A percentile compares a stretch with the other conserved stretches of the same genome.
phyloP scores from a whole-genome alignment of 2,888 invertebrate genomes.

The Sisyra nigra region DNA sequence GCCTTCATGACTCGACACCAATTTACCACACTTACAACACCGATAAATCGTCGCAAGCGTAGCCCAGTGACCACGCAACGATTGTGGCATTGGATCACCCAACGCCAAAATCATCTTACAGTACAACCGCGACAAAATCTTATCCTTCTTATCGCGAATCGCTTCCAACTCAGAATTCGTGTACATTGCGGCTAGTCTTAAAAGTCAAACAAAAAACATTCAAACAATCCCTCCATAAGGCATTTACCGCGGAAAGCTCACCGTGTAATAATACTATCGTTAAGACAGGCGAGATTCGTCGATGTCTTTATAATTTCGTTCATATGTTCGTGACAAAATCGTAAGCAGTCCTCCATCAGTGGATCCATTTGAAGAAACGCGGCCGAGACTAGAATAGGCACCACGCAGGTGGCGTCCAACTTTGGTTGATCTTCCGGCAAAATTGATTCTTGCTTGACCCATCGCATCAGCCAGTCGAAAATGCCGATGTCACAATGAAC shows the following conservation, averaged over 20 bases:
- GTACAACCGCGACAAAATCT: constrained; percentile 69
- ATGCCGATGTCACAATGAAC: constrained; percentile 93
- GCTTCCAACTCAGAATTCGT: constrained; percentile 74
- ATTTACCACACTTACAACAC: constrained; percentile 59
- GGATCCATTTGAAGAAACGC: constrained; percentile 92
- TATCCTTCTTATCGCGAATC: constrained; percentile 75
- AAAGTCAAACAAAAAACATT: constrained; percentile 10
- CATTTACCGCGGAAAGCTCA: constrained; percentile 1
- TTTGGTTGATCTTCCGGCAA: constrained; percentile 45
- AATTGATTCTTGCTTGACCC: constrained; percentile 69
- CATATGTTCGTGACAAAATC: constrained; percentile 74
- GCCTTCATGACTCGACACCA: constrained; percentile 52
- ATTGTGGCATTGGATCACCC: constrained; percentile 59
- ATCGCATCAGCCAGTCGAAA: constrained; percentile 92
- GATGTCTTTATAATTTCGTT: constrained; percentile 74
- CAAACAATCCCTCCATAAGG: neutral
- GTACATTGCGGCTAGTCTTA: constrained; percentile 71
- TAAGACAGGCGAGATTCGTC: constrained; percentile 76
- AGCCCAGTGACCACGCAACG: constrained; percentile 62
- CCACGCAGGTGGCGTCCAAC: constrained; percentile 68
- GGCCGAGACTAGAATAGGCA: constrained; percentile 86
- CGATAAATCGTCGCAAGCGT: constrained; percentile 63
- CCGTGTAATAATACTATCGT: constrained; percentile 55
- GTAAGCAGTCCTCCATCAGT: constrained; percentile 67
- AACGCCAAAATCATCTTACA: constrained; percentile 67